Evolutionary conservation across 2,888 invertebrate species (phyloP).

Genomic region (Microchrysa polita): DNA sequence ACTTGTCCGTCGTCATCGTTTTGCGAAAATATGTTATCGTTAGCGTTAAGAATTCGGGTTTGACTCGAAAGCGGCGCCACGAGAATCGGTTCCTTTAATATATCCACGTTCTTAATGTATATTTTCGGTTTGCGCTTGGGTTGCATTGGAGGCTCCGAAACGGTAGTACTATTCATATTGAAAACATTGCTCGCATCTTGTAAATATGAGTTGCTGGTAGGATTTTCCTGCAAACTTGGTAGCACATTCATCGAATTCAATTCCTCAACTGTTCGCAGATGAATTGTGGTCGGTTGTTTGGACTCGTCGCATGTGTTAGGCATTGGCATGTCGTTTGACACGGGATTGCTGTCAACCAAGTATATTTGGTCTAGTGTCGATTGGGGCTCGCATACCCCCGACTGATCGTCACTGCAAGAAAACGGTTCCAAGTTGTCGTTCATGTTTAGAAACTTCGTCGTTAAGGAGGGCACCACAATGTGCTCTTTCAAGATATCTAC

Average conservation of each 20-base stretch:
- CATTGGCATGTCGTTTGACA: no score
- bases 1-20: no score
- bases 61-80: slow-evolving; percentile 54
- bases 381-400: not conserved
- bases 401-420: not conserved
- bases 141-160: no score
- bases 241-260: slow-evolving; percentile 63
- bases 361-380: not conserved
- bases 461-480: slow-evolving; percentile 55
- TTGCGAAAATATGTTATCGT: slow-evolving; percentile 44
- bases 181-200: no score
- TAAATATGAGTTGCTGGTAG: no score
- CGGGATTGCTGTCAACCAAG: slow-evolving; percentile 17
- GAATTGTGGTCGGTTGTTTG: slow-evolving; percentile 57
- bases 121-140: slow-evolving; percentile 56
- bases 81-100: slow-evolving; percentile 60
- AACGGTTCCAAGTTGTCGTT: slow-evolving; percentile 51
- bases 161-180: no score
- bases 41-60: slow-evolving; percentile 48
- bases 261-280: slow-evolving; percentile 63
- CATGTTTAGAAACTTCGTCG: slow-evolving; percentile 48
- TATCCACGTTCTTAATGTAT: slow-evolving; percentile 63
- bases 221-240: slow-evolving; percentile 58
- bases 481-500: slow-evolving; percentile 63
- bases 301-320: not conserved